Evolutionary conservation across 1,140 invertebrate genomes (phyloP).

Genomic region (Propsilocerus akamusi): DNA sequence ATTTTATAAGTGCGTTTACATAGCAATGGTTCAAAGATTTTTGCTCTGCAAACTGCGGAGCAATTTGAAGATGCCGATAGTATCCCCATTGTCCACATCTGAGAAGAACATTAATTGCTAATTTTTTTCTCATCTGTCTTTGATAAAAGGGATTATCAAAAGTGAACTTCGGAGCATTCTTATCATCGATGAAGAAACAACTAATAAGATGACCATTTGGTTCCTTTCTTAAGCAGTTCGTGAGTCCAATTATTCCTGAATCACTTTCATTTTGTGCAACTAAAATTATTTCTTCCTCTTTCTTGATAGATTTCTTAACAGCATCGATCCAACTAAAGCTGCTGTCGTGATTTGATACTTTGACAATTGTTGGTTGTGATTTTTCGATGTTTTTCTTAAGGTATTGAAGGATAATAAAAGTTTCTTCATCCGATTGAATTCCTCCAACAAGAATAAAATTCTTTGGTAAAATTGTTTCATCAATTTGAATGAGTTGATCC

Average conservation of each 20-base stretch:
- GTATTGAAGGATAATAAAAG: slow-evolving; percentile 20
- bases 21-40: slow-evolving; percentile 39
- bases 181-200: slow-evolving; percentile 42
- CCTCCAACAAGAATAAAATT: slow-evolving; percentile 15
- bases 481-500: slow-evolving; percentile 9
- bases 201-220: slow-evolving; percentile 39
- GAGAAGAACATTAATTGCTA: slow-evolving; percentile 64
- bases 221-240: slow-evolving; percentile 53
- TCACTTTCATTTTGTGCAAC: slow-evolving; percentile 36
- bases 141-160: slow-evolving; percentile 38
- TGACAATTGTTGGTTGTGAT: slow-evolving; percentile 14
- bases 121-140: slow-evolving; percentile 45
- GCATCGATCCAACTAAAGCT: slow-evolving; percentile 29
- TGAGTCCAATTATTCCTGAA: slow-evolving; percentile 72
- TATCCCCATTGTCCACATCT: slow-evolving; percentile 59
- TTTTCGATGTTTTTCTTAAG: slow-evolving; percentile 10
- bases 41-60: slow-evolving; percentile 43
- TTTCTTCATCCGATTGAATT: slow-evolving; percentile 14
- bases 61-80: slow-evolving; percentile 46
- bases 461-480: slow-evolving; percentile 10
- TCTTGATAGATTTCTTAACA: slow-evolving; percentile 33
- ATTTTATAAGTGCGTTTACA: slow-evolving; percentile 55
- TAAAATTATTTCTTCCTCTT: slow-evolving; percentile 29
- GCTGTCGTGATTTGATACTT: slow-evolving; percentile 11
- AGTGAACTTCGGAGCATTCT: slow-evolving; percentile 41